Evolutionary conservation across 2,888 invertebrate genomes (phyloP).

Genomic region (Orchestes rusci): DNA sequence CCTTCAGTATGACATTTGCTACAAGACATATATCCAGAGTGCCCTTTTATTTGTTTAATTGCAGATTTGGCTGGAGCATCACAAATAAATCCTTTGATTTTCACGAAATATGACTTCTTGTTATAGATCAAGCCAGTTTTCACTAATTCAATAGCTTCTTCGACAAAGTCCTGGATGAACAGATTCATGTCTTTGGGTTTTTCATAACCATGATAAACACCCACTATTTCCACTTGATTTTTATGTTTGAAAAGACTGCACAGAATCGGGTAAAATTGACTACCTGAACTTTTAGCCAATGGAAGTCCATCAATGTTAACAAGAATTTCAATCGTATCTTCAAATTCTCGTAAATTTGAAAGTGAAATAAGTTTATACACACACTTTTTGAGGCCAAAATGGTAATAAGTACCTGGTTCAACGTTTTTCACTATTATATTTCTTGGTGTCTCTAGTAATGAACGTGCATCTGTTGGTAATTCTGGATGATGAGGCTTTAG

Average conservation of each 20-base stretch:
- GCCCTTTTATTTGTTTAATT: too few relatives aligned
- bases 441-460: slow-evolving; percentile 17
- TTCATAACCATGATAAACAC: slow-evolving; percentile 7
- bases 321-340: neutral
- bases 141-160: slow-evolving; percentile 1
- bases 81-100: too few relatives aligned
- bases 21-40: too few relatives aligned
- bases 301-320: slow-evolving; percentile 2
- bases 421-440: slow-evolving; percentile 3
- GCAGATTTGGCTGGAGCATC: too few relatives aligned
- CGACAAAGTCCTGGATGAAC: slow-evolving; percentile 4
- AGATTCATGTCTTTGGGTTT: slow-evolving; percentile 4
- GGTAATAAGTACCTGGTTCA: slow-evolving; percentile 1
- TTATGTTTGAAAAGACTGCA: slow-evolving; percentile 2
- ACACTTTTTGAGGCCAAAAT: slow-evolving; percentile 2
- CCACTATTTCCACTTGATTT: slow-evolving; percentile 4
- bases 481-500: slow-evolving; percentile 12
- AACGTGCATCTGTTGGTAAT: slow-evolving; percentile 17
- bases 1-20: too few relatives aligned
- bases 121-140: too few relatives aligned
- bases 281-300: slow-evolving; percentile 1
- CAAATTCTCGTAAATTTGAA: too few relatives aligned
- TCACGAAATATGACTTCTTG: too few relatives aligned
- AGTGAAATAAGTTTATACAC: neutral
- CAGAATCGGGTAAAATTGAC: slow-evolving; percentile 6